Conservation (phyloP, 2,797 vertebrate species). For the Tympanoctomys barrerae region DNA sequence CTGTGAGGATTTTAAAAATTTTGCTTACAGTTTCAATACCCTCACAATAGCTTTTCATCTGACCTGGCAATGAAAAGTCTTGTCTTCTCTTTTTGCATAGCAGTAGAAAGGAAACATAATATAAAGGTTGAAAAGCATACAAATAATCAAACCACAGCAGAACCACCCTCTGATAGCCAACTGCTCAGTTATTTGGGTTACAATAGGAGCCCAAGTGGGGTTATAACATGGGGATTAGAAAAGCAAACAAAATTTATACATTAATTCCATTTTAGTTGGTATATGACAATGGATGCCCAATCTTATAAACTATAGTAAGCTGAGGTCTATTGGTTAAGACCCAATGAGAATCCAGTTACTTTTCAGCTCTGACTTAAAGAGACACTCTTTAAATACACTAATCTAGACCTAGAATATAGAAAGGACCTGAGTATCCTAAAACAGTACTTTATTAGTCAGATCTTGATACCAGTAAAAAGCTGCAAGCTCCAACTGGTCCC, state of each 20-base stretch:
- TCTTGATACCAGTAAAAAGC: neutral
- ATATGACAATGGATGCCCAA: neutral
- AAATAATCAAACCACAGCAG: neutral
- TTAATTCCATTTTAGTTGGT: neutral
- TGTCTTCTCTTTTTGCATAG: neutral
- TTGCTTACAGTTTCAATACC: neutral
- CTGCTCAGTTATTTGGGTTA: neutral
- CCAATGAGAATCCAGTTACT: neutral
- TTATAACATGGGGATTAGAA: neutral
- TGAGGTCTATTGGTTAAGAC: neutral
- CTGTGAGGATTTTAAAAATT: neutral
- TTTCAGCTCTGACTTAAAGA: neutral
- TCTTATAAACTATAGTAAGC: too few relatives aligned
- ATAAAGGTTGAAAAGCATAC: neutral
- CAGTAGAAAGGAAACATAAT: neutral
- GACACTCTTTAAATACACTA: neutral
- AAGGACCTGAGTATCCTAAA: neutral
- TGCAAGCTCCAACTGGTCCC: neutral
- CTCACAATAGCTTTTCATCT: neutral
- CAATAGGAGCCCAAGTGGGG: neutral
- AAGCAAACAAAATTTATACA: neutral
- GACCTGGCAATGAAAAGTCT: neutral
- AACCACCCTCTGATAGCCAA: neutral
- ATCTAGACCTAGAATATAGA: neutral
- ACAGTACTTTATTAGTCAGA: neutral